Conservation (phyloP, 2,113 vertebrate species). For the Psittacula cyanocephala region DNA sequence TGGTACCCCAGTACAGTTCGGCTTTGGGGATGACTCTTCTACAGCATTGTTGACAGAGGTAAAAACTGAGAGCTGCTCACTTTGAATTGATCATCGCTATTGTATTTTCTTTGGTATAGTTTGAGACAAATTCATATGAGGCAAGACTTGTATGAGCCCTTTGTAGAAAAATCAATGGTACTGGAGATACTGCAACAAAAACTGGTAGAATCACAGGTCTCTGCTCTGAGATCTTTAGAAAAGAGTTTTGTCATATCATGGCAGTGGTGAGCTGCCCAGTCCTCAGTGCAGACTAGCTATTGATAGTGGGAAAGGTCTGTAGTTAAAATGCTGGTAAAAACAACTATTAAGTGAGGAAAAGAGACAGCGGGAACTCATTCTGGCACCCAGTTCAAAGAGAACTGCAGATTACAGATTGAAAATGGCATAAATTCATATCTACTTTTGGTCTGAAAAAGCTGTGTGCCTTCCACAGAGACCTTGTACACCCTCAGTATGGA, state of each 20-base stretch:
- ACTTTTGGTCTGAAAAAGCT: not conserved
- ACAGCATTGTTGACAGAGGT: not conserved
- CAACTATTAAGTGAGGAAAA: not conserved
- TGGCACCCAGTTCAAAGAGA: not conserved
- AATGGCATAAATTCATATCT: not conserved
- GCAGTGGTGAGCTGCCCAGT: not conserved
- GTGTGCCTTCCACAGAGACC: accelerated
- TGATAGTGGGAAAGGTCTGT: not conserved
- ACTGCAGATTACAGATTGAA: conserved; percentile 3
- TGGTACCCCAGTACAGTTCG: not conserved
- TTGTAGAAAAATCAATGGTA: not conserved
- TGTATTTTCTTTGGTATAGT: not conserved
- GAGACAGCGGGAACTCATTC: not conserved
- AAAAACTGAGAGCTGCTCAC: not conserved
- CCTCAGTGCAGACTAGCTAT: not conserved
- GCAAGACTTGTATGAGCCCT: not conserved
- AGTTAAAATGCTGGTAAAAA: not conserved
- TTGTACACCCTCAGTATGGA: not conserved
- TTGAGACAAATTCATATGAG: not conserved
- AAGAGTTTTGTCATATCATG: not conserved
- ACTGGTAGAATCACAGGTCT: not conserved
- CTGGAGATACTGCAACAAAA: not conserved
- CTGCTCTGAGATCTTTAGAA: not conserved
- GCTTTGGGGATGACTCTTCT: not conserved
- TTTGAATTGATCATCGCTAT: not conserved